A percentile compares a stretch with the other conserved stretches of the same genome.
Conservation (phyloP, 2,797 vertebrate genomes). For the Oceanodroma leucorhoa region DNA sequence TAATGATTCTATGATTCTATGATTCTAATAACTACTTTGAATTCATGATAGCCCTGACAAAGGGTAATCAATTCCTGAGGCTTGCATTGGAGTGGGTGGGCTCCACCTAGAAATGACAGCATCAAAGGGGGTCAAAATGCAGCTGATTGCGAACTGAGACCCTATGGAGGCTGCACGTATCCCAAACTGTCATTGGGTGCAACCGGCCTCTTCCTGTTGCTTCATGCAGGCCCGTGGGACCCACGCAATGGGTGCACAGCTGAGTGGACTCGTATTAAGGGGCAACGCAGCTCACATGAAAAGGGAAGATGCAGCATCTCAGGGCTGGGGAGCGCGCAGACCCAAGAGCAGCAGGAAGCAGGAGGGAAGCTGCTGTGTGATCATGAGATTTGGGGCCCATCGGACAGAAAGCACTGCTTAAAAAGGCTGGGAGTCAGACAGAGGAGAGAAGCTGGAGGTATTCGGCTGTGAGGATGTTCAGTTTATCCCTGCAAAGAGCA, state of each 20-base stretch:
- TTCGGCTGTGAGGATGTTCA: not conserved
- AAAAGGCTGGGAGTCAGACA: not conserved
- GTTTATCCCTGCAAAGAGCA: not conserved
- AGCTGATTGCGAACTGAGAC: fast-evolving
- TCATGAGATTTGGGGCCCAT: not conserved
- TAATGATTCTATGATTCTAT: too few species aligned
- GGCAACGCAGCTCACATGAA: not conserved
- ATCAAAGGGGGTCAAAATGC: not conserved
- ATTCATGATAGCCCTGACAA: not conserved
- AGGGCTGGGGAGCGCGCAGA: not conserved
- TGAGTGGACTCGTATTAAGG: too few species aligned
- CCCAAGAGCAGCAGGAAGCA: not conserved
- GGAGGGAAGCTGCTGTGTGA: not conserved
- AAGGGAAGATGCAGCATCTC: fast-evolving
- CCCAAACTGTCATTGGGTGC: fast-evolving
- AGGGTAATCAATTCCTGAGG: not conserved
- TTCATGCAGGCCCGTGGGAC: fast-evolving
- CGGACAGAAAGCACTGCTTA: not conserved
- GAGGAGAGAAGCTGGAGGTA: not conserved
- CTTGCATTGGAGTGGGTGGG: not conserved
- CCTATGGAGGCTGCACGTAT: fast-evolving
- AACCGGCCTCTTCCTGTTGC: not conserved
- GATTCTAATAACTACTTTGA: not conserved
- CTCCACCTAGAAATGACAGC: not conserved
- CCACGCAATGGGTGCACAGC: fast-evolving